Conservation (phyloP, 2,888 invertebrate genomes). For the Meloe dianella region DNA sequence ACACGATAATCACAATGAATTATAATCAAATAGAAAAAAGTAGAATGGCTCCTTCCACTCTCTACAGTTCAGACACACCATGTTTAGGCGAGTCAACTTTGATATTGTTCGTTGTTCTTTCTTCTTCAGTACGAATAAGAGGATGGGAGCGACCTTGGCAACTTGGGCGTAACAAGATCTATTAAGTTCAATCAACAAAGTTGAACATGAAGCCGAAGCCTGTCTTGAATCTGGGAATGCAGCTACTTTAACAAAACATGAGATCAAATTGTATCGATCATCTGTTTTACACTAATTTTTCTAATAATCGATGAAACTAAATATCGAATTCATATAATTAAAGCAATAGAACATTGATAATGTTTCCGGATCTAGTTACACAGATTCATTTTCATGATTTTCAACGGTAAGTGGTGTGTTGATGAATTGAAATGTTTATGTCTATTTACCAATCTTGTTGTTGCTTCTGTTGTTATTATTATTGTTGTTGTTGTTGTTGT, state of each 20-base stretch:
- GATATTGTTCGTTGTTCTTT: conserved; percentile 16
- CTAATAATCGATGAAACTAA: conserved; percentile 10
- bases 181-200: conserved; percentile 26
- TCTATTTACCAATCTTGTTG: conserved; percentile 15
- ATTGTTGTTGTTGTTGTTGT: no score
- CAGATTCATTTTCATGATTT: not conserved
- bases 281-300: not conserved
- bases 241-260: conserved; percentile 17
- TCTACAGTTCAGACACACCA: conserved; percentile 17
- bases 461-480: conserved; percentile 5
- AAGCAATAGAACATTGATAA: not conserved
- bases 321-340: no score
- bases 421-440: not conserved
- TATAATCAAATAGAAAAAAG: conserved; percentile 43
- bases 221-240: not conserved
- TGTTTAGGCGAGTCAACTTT: conserved; percentile 18
- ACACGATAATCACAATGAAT: conserved; percentile 49
- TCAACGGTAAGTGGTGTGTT: not conserved
- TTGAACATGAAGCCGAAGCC: conserved; percentile 13
- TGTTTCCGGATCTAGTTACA: not conserved
- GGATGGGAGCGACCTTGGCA: conserved; percentile 16
- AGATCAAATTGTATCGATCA: conserved; percentile 39
- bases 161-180: conserved; percentile 24
- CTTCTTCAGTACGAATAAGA: not conserved
- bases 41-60: conserved; percentile 27